These are phyloP conservation scores for Lumbricus terrestris DNA, from an alignment of 2,888 invertebrate genomes.

Conservation along the genomic window DNA sequence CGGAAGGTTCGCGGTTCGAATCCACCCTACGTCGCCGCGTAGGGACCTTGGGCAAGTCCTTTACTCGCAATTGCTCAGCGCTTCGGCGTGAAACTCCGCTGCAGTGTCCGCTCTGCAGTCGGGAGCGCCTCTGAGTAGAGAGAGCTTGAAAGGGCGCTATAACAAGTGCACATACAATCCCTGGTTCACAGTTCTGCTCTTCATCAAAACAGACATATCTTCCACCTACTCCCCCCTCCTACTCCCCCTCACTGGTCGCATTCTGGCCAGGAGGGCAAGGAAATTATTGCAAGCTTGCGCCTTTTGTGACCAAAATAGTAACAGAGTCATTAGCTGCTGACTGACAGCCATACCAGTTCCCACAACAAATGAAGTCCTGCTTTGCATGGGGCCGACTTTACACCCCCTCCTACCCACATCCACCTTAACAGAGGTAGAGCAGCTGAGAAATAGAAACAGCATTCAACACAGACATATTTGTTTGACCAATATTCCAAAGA, in stretches of 20 bases:
- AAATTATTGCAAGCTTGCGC: not conserved
- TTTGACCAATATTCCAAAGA: not conserved
- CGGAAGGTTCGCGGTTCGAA: no score
- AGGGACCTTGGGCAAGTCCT: no score
- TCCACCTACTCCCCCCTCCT: no score
- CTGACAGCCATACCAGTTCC: not conserved
- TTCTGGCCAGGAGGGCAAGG: not conserved
- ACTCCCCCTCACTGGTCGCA: not conserved
- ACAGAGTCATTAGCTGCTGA: not conserved
- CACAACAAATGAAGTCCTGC: not conserved
- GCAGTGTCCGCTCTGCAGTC: no score
- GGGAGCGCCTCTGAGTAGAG: no score
- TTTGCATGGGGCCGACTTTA: not conserved
- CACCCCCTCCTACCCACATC: not conserved
- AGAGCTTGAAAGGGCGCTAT: no score
- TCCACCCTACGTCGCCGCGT: no score
- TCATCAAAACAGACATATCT: not conserved
- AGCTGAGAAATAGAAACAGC: not conserved
- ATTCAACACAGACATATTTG: not conserved
- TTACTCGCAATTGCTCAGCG: no score
- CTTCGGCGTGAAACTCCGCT: no score
- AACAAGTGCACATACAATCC: no score
- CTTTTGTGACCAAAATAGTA: conserved; percentile 3
- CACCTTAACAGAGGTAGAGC: not conserved
- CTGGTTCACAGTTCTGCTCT: not conserved